These are phyloP conservation scores for Suncus etruscus DNA, from an alignment of 2,113 vertebrate species.

Conservation along the genomic window DNA sequence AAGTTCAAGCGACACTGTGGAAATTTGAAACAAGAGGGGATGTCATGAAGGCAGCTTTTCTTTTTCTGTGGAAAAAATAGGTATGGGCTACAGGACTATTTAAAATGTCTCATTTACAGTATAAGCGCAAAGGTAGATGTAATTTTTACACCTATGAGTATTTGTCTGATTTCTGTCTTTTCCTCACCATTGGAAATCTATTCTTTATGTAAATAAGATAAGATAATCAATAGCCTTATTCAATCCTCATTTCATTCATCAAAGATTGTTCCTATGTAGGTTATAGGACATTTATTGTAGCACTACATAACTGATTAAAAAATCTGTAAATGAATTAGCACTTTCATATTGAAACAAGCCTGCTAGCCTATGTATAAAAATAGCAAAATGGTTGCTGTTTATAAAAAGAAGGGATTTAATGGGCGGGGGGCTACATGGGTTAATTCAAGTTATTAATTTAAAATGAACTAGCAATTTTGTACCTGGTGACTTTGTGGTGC, in stretches of 20 bases:
- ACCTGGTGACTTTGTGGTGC: too few relatives aligned
- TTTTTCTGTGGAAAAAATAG: slow-evolving; percentile 93
- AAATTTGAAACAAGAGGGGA: slow-evolving; percentile 91
- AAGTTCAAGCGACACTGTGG: slow-evolving; percentile 95
- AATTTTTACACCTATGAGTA: too few relatives aligned
- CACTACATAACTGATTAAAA: slow-evolving; percentile 97
- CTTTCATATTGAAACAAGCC: slow-evolving; percentile 99
- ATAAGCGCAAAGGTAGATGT: slow-evolving; percentile 91
- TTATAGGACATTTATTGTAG: slow-evolving; percentile 98
- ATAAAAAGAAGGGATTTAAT: slow-evolving; percentile 93
- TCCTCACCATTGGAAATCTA: slow-evolving; percentile 86
- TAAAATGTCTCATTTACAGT: slow-evolving; percentile 94
- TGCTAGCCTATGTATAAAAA: slow-evolving; percentile 99
- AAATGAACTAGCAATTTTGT: slow-evolving; percentile 91
- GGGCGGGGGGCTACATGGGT: slow-evolving; percentile 80
- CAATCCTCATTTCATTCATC: slow-evolving; percentile 94
- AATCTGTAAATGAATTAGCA: slow-evolving; percentile 99
- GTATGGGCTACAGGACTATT: slow-evolving; percentile 94
- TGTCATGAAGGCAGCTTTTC: slow-evolving; percentile 93
- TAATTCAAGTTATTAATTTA: slow-evolving; percentile 90
- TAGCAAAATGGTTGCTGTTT: slow-evolving; percentile 98
- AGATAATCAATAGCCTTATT: slow-evolving; percentile 96
- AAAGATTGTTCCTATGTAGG: slow-evolving; percentile 99
- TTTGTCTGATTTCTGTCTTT: slow-evolving; percentile 87
- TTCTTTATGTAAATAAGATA: slow-evolving; percentile 96